phyloP scores from a whole-genome alignment of 2,113 vertebrate genomes.

The Tautogolabrus adspersus region DNA sequence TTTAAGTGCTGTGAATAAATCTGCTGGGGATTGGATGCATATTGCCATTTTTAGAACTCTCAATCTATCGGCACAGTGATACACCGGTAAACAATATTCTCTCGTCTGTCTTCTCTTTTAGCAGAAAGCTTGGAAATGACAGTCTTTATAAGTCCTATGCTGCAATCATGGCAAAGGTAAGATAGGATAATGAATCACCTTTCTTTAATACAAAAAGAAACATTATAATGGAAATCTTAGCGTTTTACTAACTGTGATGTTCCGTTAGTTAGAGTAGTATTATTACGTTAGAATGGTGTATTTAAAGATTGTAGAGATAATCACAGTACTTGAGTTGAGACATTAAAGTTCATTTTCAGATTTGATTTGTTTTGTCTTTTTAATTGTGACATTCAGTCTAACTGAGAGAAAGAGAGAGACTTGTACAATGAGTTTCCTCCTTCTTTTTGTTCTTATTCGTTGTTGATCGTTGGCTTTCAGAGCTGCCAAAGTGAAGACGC shows the following conservation, averaged over 20 bases:
- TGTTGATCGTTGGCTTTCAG: slow-evolving; percentile 73
- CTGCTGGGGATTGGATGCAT: not conserved
- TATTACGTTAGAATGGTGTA: too few relatives aligned
- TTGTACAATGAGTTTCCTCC: not conserved
- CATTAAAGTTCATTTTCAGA: not conserved
- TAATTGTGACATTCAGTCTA: not conserved
- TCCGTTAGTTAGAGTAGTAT: too few relatives aligned
- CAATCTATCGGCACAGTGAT: not conserved
- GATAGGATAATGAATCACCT: not conserved
- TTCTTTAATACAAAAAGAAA: not conserved
- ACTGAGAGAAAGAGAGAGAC: not conserved
- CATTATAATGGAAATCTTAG: not conserved
- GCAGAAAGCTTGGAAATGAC: slow-evolving; percentile 89
- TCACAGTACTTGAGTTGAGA: not conserved
- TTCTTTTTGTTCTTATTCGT: not conserved
- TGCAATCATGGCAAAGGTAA: slow-evolving; percentile 96
- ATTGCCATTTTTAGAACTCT: not conserved
- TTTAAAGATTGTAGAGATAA: not conserved
- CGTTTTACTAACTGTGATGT: not conserved
- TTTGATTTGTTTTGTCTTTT: not conserved
- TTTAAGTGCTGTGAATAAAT: slow-evolving; percentile 3
- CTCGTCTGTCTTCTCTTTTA: slow-evolving; percentile 22
- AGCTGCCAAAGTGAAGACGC: slow-evolving; percentile 92
- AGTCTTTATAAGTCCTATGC: slow-evolving; percentile 91
- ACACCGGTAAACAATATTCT: not conserved